These are phyloP conservation scores for Apomyelois bistriatella DNA, from an alignment of 2,888 invertebrate species.

Conservation along the genomic window DNA sequence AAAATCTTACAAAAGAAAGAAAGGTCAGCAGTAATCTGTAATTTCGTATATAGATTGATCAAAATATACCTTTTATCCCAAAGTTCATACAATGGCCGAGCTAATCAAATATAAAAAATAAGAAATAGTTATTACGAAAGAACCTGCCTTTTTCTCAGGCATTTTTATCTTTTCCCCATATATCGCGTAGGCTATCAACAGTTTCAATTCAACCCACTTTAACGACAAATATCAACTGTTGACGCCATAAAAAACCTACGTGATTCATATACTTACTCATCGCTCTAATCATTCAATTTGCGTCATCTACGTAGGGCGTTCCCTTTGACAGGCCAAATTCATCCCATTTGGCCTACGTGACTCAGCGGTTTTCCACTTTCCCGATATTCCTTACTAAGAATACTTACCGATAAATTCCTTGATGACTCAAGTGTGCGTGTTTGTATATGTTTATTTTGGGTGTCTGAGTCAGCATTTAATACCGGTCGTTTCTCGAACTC, in stretches of 20 bases:
- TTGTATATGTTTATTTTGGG: background rate
- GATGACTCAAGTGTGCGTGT: background rate
- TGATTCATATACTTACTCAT: background rate
- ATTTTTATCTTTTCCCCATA: no score
- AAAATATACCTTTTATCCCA: no score
- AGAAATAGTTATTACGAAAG: no score
- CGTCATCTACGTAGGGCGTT: conserved; percentile 18
- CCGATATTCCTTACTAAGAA: background rate
- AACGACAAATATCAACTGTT: background rate
- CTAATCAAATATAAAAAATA: no score
- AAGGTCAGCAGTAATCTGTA: no score
- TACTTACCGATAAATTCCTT: background rate
- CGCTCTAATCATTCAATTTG: conserved; percentile 14
- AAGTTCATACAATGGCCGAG: no score
- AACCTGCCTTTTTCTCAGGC: no score
- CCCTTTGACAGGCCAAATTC: conserved; percentile 16
- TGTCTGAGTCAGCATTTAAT: background rate
- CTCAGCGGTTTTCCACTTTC: background rate
- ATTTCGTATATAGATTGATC: no score
- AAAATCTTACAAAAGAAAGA: no score
- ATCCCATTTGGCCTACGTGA: conserved; percentile 3
- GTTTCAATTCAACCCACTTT: background rate
- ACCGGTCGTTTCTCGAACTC: background rate
- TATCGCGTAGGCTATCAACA: no score
- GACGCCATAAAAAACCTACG: background rate